Evolutionary conservation across 2,113 vertebrate species (phyloP).

Genomic region (Polypterus senegalus): DNA sequence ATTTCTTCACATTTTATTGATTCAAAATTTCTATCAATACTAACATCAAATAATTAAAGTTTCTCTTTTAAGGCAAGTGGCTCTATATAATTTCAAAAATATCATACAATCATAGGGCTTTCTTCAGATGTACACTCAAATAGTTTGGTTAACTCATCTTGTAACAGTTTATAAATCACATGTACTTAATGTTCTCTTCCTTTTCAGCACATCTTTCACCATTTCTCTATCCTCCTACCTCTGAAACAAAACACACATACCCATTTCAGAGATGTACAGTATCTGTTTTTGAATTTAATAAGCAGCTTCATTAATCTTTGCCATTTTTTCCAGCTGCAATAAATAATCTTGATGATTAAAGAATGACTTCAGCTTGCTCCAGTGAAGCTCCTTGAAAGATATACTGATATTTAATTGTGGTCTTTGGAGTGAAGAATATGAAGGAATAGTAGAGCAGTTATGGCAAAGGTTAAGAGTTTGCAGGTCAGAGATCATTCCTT

Average conservation of each 20-base stretch:
- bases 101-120: too few relatives aligned
- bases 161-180: slow-evolving; percentile 65
- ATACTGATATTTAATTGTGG: slow-evolving; percentile 19
- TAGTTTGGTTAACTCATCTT: slow-evolving; percentile 42
- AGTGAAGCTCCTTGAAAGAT: slow-evolving; percentile 1
- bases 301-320: slow-evolving; percentile 41
- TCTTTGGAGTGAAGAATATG: slow-evolving; percentile 28
- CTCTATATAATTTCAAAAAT: too few relatives aligned
- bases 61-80: too few relatives aligned
- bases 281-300: slow-evolving; percentile 55
- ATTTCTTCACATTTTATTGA: too few relatives aligned
- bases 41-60: too few relatives aligned
- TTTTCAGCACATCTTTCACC: slow-evolving; percentile 53
- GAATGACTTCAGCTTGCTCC: slow-evolving; percentile 18
- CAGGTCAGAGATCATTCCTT: slow-evolving; percentile 39
- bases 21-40: too few relatives aligned
- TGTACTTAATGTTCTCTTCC: slow-evolving; percentile 50
- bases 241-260: slow-evolving; percentile 17
- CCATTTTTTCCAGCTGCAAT: slow-evolving; percentile 29
- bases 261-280: slow-evolving; percentile 27
- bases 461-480: slow-evolving; percentile 57
- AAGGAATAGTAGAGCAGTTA: slow-evolving; percentile 36
- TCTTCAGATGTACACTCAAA: too few relatives aligned
- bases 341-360: slow-evolving; percentile 29
- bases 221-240: slow-evolving; percentile 28